Evolutionary conservation across 2,888 invertebrate genomes (phyloP), one percentile per base, ranked within the genome.

Genomic region (Tuberolachnus salignus): DNA sequence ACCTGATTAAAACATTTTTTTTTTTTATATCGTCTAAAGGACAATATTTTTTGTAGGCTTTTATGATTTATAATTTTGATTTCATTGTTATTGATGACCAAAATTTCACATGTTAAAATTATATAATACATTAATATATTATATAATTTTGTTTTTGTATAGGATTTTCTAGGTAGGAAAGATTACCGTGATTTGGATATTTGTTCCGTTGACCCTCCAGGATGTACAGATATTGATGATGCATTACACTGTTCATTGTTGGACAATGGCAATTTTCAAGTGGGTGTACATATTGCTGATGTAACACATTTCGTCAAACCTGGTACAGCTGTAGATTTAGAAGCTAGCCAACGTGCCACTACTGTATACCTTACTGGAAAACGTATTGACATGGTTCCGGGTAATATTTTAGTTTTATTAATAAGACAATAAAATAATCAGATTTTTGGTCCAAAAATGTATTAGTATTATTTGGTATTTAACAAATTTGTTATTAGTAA

Each of bases 171-270:
- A 26, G 90, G 90, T 83, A 90, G 98, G 26, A 90, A 90, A 13
- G 97, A 99, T 85, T 87, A 99, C 1, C 90, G 98, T 14, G 89
- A 93, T 75, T 85, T 96, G 4, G 90, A 91, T 83, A 91, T 99
- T 61, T 98, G 97, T 84, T 97, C 97, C 0, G 97, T 98, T 0
- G 98, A 98, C 88, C 98, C 98, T 3, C 96, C 97, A 0, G 98
- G 98, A 0, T 99, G 98, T 85, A 99, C 98, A 0, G 99, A 99
- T 85, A 98, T 99, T 82, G 99, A 99, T 85, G 99, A 99, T 86
- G 98, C 99, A 0, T 86, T 99, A 1, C 99, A 99, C 86, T 97
- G 97, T 83, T 88, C 91, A 23, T 86, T 88, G 55, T 86, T 97
- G 26, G 87, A 88, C 0, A 92, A 92, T 84, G 91, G 92, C 4